These are phyloP conservation scores for Heliconius cydno DNA, from an alignment of 2,888 invertebrate genomes.

Conservation along the genomic window DNA sequence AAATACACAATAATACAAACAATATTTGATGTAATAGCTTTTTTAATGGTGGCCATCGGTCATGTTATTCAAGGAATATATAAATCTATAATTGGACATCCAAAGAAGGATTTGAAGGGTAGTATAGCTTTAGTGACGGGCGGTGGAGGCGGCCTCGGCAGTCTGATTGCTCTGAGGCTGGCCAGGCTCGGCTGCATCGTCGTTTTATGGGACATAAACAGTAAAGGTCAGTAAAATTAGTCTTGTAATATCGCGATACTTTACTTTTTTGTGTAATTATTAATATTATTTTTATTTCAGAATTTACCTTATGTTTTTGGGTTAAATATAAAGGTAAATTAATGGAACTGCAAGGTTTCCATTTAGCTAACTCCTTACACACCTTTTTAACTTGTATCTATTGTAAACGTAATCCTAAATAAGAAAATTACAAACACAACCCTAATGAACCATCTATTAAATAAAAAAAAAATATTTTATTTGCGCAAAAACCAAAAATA, in stretches of 20 bases:
- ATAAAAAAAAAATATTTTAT: too few relatives aligned
- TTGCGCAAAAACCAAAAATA: too few relatives aligned
- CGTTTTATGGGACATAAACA: conserved; percentile 95
- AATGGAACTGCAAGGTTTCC: too few relatives aligned
- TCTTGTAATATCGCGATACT: neutral
- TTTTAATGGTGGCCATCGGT: conserved; percentile 76
- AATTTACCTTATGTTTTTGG: too few relatives aligned
- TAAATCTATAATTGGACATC: conserved; percentile 84
- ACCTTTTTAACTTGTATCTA: too few relatives aligned
- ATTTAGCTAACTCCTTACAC: too few relatives aligned
- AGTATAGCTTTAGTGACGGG: conserved; percentile 94
- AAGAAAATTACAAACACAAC: too few relatives aligned
- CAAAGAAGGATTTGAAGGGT: conserved; percentile 87
- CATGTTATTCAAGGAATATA: conserved; percentile 83
- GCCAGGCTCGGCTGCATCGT: conserved; percentile 90
- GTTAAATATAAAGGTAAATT: too few relatives aligned
- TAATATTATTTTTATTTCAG: neutral
- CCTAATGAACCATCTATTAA: too few relatives aligned
- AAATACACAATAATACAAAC: conserved; percentile 81
- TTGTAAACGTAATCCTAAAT: too few relatives aligned
- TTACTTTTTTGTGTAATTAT: neutral
- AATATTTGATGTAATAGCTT: conserved; percentile 82
- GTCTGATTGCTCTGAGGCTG: conserved; percentile 89
- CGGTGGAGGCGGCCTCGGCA: conserved; percentile 93
- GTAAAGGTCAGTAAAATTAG: conserved; percentile 85